Evolutionary conservation across 1,140 invertebrate species (phyloP).

Genomic region (Leptinotarsa lineolata): DNA sequence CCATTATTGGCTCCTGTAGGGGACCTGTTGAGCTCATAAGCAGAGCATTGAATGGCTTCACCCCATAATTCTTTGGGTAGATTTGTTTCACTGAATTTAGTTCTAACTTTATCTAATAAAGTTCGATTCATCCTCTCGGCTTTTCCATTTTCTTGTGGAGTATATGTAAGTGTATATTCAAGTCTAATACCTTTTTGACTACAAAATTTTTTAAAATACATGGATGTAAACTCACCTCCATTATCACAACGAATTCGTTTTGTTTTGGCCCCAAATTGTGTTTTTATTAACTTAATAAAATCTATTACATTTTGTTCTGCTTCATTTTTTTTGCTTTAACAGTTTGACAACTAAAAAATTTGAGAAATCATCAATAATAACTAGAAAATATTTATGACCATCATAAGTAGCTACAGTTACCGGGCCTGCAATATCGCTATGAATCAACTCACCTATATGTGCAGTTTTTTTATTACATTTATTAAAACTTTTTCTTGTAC

Average conservation of each 20-base stretch:
- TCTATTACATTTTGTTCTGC: slow-evolving; percentile 27
- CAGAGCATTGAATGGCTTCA: slow-evolving; percentile 32
- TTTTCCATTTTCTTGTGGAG: slow-evolving; percentile 60
- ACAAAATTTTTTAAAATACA: slow-evolving; percentile 40
- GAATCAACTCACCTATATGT: slow-evolving; percentile 20
- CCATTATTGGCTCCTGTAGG: slow-evolving; percentile 21
- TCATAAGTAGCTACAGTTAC: neutral
- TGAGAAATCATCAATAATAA: slow-evolving; percentile 28
- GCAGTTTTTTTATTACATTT: neutral
- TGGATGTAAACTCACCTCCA: slow-evolving; percentile 43
- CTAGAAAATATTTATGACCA: slow-evolving; percentile 19
- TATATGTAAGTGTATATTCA: slow-evolving; percentile 52
- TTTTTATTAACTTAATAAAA: slow-evolving; percentile 24
- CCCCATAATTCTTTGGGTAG: slow-evolving; percentile 39
- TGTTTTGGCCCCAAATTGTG: slow-evolving; percentile 16
- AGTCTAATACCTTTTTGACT: slow-evolving; percentile 39
- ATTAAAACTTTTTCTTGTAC: slow-evolving; percentile 10
- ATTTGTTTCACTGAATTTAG: slow-evolving; percentile 48
- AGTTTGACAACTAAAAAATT: slow-evolving; percentile 32
- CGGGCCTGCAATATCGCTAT: slow-evolving; percentile 18
- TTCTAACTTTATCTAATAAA: slow-evolving; percentile 55
- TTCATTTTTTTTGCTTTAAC: slow-evolving; percentile 31
- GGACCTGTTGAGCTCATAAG: slow-evolving; percentile 22
- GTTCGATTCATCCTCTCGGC: slow-evolving; percentile 58
- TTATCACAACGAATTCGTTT: slow-evolving; percentile 33